Conservation (phyloP, 2,113 vertebrate species). For the Arizona elegans region DNA sequence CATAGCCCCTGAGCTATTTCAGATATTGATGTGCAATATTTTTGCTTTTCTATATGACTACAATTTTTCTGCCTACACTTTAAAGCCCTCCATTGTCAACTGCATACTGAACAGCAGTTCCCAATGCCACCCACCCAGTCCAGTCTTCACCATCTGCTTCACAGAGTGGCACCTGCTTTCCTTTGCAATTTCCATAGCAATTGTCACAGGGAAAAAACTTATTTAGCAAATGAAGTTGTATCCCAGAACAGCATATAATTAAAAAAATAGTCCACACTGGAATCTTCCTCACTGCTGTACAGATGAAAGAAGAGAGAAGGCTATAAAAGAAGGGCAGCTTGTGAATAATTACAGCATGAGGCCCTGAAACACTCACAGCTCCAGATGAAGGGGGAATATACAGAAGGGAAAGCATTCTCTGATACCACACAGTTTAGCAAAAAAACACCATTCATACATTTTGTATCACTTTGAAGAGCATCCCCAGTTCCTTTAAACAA, state of each 20-base stretch:
- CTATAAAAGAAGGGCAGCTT: fast-evolving
- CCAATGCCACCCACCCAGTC: background rate
- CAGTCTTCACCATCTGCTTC: slow-evolving; percentile 63
- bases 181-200: slow-evolving; percentile 12
- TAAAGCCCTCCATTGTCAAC: background rate
- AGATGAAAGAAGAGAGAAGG: slow-evolving; percentile 15
- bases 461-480: fast-evolving
- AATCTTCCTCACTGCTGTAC: background rate
- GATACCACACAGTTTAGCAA: background rate
- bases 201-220: slow-evolving; percentile 56
- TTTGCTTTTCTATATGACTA: background rate
- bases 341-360: fast-evolving
- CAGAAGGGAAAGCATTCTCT: fast-evolving
- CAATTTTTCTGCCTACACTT: background rate
- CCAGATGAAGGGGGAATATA: background rate
- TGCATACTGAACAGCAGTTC: slow-evolving; percentile 3
- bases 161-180: slow-evolving; percentile 57
- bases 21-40: background rate
- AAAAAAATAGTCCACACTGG: slow-evolving; percentile 42
- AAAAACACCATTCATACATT: background rate
- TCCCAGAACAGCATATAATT: slow-evolving; percentile 37
- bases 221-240: slow-evolving; percentile 50
- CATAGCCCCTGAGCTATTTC: background rate
- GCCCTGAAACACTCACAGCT: fast-evolving
- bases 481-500: background rate